Evolutionary conservation across 2,888 invertebrate species (phyloP), one percentile per base, ranked within the genome.

Genomic region (Trachelus troglodyta): DNA sequence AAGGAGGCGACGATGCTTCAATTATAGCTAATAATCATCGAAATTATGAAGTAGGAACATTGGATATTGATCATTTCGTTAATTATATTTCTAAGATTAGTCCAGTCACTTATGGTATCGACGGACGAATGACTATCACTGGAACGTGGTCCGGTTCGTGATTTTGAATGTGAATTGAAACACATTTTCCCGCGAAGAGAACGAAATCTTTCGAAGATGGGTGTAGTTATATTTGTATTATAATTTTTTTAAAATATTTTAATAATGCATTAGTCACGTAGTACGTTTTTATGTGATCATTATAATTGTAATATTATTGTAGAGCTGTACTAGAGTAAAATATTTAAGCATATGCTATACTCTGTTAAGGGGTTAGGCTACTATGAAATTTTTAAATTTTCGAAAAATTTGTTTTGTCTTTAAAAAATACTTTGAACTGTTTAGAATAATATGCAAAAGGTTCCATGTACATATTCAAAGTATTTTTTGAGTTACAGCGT

Each of bases 1-100:
- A n/a, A 0, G 96, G 96, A 15, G 96, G 96, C 74, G 95, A 96
- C 87, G 95, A 95, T 0, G 96, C 93, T 87, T 85, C 92, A 79
- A 93, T 94, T 84, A 88, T 93, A 85, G 87, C 92, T 0, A 88
- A 93, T 0, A 92, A 94, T 85, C 89, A 94, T 31, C 90, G 92
- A 79, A 94, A 94, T 86, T 78, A 92, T 34, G 86, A 89, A 74
- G 89, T 90, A 74, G 92, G 94, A 56, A 90, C 89, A 0, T 81
- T 93, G 0, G 95, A 95, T 87, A 92, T 94, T 81, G 93, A 94
- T 80, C 91, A 93, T 82, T 89, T 94, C 79, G 92, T 92, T 78
- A 87, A 91, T 1, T 94, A 93, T 87, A 91, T 95, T 85, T 87
- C 92, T 23, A 89, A 92, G 40, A 93, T 93, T 83, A 92, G 92